These are phyloP conservation scores for Bacillus rossius DNA, from an alignment of 1,140 invertebrate species.

Conservation along the genomic window DNA sequence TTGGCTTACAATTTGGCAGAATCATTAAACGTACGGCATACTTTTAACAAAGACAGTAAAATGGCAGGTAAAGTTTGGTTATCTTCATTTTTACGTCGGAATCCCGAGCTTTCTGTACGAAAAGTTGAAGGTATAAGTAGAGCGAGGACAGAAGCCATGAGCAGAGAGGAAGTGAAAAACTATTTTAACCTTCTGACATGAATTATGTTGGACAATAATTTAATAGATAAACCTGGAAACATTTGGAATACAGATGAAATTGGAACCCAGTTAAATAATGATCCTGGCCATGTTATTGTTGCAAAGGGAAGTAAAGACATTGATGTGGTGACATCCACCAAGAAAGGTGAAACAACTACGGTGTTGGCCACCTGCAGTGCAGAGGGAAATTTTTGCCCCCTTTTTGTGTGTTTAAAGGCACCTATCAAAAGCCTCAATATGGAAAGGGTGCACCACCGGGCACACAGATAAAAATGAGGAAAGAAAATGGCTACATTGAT, in stretches of 20 bases:
- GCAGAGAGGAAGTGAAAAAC: conserved; percentile 28
- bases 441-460: neutral
- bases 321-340: no score
- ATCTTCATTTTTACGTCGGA: conserved; percentile 10
- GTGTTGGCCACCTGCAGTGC: conserved; percentile 26
- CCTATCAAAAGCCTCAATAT: neutral
- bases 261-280: no score
- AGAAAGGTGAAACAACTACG: conserved; percentile 37
- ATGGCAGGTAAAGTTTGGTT: conserved; percentile 24
- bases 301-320: no score
- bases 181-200: conserved; percentile 32
- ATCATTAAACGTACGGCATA: neutral
- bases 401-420: conserved; percentile 22
- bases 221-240: conserved; percentile 33
- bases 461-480: conserved; percentile 17
- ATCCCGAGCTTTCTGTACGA: conserved; percentile 21
- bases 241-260: conserved; percentile 42
- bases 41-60: conserved; percentile 6
- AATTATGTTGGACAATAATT: conserved; percentile 29
- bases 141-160: conserved; percentile 24
- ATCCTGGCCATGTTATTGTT: no score
- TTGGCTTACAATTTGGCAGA: neutral
- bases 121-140: no score
- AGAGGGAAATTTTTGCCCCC: conserved; percentile 23
- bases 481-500: conserved; percentile 34